Percentiles rank a stretch among this genome's conserved stretches.
Conservation (phyloP, 2,888 invertebrate species). For the Philereme vetulata region DNA sequence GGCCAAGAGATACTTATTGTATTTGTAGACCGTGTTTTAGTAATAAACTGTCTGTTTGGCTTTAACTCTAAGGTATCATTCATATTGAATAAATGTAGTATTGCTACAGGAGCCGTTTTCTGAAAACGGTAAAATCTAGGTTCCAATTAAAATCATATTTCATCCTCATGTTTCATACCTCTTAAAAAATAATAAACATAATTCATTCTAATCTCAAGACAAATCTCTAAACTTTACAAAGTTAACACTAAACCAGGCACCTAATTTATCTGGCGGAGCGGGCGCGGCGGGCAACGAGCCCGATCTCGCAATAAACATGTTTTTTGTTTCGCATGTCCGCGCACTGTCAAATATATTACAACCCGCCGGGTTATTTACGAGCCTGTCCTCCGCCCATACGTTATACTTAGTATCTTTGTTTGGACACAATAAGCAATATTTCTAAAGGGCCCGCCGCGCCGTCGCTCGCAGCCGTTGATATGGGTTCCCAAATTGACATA, state of each 20-base stretch:
- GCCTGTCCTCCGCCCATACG: slow-evolving; percentile 83
- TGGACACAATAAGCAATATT: slow-evolving; percentile 84
- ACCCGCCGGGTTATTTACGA: slow-evolving; percentile 83
- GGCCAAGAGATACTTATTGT: slow-evolving; percentile 5
- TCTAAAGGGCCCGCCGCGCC: slow-evolving; percentile 78
- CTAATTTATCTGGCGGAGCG: slow-evolving; percentile 64
- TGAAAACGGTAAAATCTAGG: too few species aligned
- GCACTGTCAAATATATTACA: slow-evolving; percentile 84
- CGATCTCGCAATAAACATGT: slow-evolving; percentile 81
- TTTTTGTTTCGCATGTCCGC: slow-evolving; percentile 84
- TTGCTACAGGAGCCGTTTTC: too few species aligned
- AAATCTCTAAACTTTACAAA: slow-evolving; percentile 46
- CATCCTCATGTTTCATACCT: too few species aligned
- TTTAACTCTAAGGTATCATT: too few species aligned
- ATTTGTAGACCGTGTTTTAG: slow-evolving; percentile 4
- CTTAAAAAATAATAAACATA: slow-evolving; percentile 2
- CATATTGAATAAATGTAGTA: too few species aligned
- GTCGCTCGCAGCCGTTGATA: slow-evolving; percentile 83
- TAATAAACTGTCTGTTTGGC: background rate
- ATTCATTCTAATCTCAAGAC: slow-evolving; percentile 7
- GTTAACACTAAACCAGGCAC: slow-evolving; percentile 67
- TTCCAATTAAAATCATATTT: too few species aligned
- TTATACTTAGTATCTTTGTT: slow-evolving; percentile 84
- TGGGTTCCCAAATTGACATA: slow-evolving; percentile 84
- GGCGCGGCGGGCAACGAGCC: slow-evolving; percentile 58